These are phyloP conservation scores for Aphelenchoides besseyi DNA, from an alignment of 1,140 invertebrate genomes.

Conservation along the genomic window DNA sequence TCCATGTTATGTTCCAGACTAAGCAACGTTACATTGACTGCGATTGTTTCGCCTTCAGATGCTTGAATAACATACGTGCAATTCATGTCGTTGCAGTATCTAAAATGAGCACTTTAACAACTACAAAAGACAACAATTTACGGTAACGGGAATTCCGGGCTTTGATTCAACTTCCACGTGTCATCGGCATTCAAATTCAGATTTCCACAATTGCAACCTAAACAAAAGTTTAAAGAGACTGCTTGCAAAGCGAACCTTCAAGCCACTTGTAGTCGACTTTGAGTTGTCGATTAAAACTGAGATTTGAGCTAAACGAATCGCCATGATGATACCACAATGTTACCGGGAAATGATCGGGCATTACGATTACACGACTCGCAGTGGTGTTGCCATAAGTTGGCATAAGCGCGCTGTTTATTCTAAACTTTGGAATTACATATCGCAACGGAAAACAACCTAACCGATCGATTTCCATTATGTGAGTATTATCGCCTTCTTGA, in stretches of 20 bases:
- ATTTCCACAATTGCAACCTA: not conserved
- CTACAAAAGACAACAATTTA: too few relatives aligned
- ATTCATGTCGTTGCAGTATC: constrained; percentile 15
- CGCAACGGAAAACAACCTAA: too few relatives aligned
- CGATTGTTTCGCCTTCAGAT: not conserved
- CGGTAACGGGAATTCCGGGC: constrained; percentile 8
- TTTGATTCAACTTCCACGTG: constrained; percentile 10
- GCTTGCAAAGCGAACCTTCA: too few relatives aligned
- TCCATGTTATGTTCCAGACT: constrained; percentile 4
- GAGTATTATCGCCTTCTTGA: not conserved
- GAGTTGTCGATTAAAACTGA: not conserved
- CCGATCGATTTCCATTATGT: not conserved
- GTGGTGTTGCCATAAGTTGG: too few relatives aligned
- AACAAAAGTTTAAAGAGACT: too few relatives aligned
- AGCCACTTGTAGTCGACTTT: not conserved
- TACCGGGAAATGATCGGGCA: not conserved
- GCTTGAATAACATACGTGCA: constrained; percentile 13
- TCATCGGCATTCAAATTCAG: constrained; percentile 1
- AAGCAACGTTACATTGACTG: not conserved
- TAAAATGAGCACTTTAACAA: too few relatives aligned
- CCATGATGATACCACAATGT: constrained; percentile 17
- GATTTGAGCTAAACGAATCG: not conserved
- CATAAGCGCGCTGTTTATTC: too few relatives aligned
- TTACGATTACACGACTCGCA: too few relatives aligned
- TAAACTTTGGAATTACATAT: too few relatives aligned